A percentile compares a stretch with the other conserved stretches of the same genome.
Conservation (phyloP, 2,888 invertebrate species). For the Leptinotarsa rubiginosa region DNA sequence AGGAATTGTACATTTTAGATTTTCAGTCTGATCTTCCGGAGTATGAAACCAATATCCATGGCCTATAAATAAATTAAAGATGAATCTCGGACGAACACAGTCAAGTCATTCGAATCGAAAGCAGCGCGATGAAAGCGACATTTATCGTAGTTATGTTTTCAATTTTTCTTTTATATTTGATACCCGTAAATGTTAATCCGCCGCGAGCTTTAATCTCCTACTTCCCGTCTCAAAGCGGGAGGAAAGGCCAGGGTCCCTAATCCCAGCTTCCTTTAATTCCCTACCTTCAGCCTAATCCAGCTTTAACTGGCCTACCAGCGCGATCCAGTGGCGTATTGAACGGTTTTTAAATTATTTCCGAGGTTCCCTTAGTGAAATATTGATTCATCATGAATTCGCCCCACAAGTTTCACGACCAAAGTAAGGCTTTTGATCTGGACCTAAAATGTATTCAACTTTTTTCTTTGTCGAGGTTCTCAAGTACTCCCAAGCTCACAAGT, state of each 20-base stretch:
- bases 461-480: too few species aligned
- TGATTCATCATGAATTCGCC: background rate
- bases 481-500: too few species aligned
- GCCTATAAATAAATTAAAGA: slow-evolving; percentile 24
- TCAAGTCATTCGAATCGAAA: slow-evolving; percentile 23
- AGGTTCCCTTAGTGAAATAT: background rate
- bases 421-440: too few species aligned
- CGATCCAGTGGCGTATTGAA: slow-evolving; percentile 44
- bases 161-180: slow-evolving; percentile 62
- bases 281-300: slow-evolving; percentile 68
- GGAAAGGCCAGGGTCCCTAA: slow-evolving; percentile 65
- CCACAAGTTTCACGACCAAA: too few species aligned
- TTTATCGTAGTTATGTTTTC: slow-evolving; percentile 52
- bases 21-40: background rate
- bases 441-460: too few species aligned
- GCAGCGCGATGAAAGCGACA: slow-evolving; percentile 22
- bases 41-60: background rate
- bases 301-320: slow-evolving; percentile 65
- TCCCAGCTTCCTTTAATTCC: slow-evolving; percentile 67
- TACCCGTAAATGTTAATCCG: slow-evolving; percentile 66
- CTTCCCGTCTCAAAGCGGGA: slow-evolving; percentile 64
- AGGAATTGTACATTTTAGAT: background rate
- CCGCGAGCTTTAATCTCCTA: slow-evolving; percentile 63
- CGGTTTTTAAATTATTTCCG: background rate
- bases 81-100: slow-evolving; percentile 6